phyloP scores from a whole-genome alignment of 2,888 invertebrate genomes.

The Axea sp. region DNA sequence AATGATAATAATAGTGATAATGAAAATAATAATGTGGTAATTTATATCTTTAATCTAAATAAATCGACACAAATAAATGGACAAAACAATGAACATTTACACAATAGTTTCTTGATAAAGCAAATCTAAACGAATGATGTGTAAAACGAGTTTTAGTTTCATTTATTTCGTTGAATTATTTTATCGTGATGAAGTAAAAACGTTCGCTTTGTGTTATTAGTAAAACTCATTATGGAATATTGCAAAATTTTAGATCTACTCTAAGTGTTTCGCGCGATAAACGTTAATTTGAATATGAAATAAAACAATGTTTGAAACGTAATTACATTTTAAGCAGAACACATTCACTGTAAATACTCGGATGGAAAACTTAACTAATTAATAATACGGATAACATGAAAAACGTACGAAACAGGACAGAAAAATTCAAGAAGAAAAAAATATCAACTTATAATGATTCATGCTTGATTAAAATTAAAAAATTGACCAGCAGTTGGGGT shows the following conservation, averaged over 20 bases:
- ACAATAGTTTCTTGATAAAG: slow-evolving; percentile 49
- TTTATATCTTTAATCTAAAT: slow-evolving; percentile 49
- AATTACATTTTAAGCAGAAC: slow-evolving; percentile 44
- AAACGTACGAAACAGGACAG: slow-evolving; percentile 23
- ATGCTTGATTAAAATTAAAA: slow-evolving; percentile 43
- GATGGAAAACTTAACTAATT: slow-evolving; percentile 37
- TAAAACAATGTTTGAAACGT: slow-evolving; percentile 39
- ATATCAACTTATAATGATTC: slow-evolving; percentile 40
- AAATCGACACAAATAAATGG: slow-evolving; percentile 32
- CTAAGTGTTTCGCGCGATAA: slow-evolving; percentile 42
- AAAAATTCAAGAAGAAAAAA: slow-evolving; percentile 23
- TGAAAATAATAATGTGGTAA: slow-evolving; percentile 32
- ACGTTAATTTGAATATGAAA: slow-evolving; percentile 48
- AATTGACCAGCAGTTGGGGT: slow-evolving; percentile 44
- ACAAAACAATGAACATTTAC: slow-evolving; percentile 42
- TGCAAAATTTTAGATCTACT: slow-evolving; percentile 52
- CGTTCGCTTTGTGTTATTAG: slow-evolving; percentile 41
- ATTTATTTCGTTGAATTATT: slow-evolving; percentile 40
- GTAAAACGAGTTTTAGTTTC: slow-evolving; percentile 36
- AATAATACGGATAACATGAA: slow-evolving; percentile 35
- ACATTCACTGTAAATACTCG: slow-evolving; percentile 32
- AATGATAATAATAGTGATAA: slow-evolving; percentile 22
- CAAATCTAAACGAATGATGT: slow-evolving; percentile 43
- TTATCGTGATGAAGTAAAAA: slow-evolving; percentile 29
- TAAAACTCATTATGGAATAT: slow-evolving; percentile 47